Evolutionary conservation across 2,888 invertebrate species (phyloP), one percentile per base, ranked within the genome.

Genomic region (Pycnomerus fuliginosus): DNA sequence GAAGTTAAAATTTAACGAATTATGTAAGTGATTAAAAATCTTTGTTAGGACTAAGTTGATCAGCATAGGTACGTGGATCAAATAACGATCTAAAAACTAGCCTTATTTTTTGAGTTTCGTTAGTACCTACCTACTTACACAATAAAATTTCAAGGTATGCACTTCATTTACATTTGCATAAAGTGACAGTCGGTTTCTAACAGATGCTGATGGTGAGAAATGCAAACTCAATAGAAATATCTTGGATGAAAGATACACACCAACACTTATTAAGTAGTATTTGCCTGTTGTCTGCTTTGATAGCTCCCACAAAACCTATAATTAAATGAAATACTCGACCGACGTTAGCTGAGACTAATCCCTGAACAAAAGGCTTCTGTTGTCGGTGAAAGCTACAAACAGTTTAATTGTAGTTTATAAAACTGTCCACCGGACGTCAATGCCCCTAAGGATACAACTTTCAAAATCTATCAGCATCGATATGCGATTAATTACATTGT

Each of bases 401-500:
- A 28, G 33, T 41, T 34, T 44, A 44, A 44, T 44, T 38, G 33
- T 29, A 33, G 38, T 34, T 44, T 44, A 38, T 44, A 24, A 44
- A 44, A 37, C 36, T 43, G 39, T 34, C 34, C 29, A 39, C 32
- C 34, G 30, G 31, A 28, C 44, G 44, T 38, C 44, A 39, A 44
- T 44, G 39, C 34, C 44, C 44, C 29, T 23, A 17, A 30, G 39
- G 33, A 24, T 25, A 23, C 32, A 38, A 44, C 38, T 39, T 34
- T 45, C 40, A 31, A 40, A 45, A 45, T 45, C 45, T 45, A 40
- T 39, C 39, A 45, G 28, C 20, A 45, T 35, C 36, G 35, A 40
- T 45, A 15, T 33, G 33, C 40, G 40, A 45, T 40, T 45, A 45
- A 45, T 45, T 45, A 24, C 30, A 25, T 16, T 29, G 35, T 45